Base-by-base conservation (phyloP, 2,888 invertebrate species). In the Augochlorella aurata region DNA sequence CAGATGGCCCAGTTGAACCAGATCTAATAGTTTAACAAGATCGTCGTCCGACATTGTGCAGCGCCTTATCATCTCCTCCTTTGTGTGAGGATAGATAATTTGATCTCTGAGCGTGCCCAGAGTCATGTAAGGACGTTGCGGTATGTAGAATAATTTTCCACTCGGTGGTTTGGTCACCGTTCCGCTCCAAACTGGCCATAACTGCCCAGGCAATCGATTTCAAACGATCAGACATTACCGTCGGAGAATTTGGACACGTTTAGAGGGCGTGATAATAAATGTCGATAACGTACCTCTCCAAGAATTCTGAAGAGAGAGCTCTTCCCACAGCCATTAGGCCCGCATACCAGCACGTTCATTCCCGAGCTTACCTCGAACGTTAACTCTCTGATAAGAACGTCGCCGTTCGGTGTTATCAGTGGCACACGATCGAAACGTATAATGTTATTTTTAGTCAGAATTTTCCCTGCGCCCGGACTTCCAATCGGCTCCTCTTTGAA, bases 321-420 rank as follows among this genome's bases (percentile, higher is more conserved):
- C 94, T 99, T 99, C 69, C 99, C 99, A 93, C 99, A 98, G 1
- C 99, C 99, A 93, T 99, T 99, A 3, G 99, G 99, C 0, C 99
- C 99, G 93, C 99, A 99, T 0, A 99, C 98, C n/a, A 99, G 94
- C 0, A 99, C 98, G 94, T 99, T 99, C 94, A 97, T 97, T 61
- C 99, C 99, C 0, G 98, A 98, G 88, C 96, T 96, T 74, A 98
- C 98, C 95, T 98, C 98, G 91, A 99, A 98, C 65, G 95, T 96
- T 18, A 99, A 94, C 89, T 98, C 98, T 89, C 97, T 96, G 54
- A 99, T 96, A 61, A 99, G 96, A 12, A 99, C 95, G 93, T 99
- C 99, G 0, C 99, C 99, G 92, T 99, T 99, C 2, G 99, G 99
- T 0, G 99, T 99, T 44, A 99, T 97, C 75, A 99, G 95, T 3